Percentiles rank a stretch among this genome's conserved stretches.
Conservation (phyloP, 2,113 vertebrate genomes). For the Erinaceus europaeus region DNA sequence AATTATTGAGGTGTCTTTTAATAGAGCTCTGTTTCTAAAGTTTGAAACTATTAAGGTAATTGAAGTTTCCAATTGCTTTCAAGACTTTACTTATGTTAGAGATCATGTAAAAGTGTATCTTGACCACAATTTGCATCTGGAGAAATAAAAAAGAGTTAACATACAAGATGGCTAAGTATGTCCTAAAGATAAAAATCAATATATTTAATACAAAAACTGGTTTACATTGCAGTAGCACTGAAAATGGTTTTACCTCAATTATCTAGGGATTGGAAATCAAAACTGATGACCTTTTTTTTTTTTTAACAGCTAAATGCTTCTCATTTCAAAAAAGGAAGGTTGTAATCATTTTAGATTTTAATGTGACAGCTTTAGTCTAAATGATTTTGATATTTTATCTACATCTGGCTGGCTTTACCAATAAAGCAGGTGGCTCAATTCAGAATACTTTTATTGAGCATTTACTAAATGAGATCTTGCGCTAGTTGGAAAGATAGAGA, state of each 20-base stretch:
- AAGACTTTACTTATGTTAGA: constrained; percentile 10
- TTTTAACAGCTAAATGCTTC: too few relatives aligned
- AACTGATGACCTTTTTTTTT: background rate
- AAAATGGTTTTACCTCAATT: constrained; percentile 27
- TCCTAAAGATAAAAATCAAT: constrained; percentile 1
- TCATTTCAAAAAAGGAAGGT: constrained; percentile 5
- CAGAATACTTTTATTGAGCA: background rate
- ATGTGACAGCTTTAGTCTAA: constrained; percentile 46
- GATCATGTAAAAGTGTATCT: constrained; percentile 21
- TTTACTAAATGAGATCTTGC: constrained; percentile 15
- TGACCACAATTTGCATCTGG: background rate
- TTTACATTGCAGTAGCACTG: background rate
- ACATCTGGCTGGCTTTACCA: constrained; percentile 1
- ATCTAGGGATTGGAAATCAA: constrained; percentile 29
- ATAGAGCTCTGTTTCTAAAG: constrained; percentile 18
- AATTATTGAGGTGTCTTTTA: background rate
- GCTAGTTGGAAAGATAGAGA: background rate
- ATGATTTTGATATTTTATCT: constrained; percentile 41
- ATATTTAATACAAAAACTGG: background rate
- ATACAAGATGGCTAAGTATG: background rate
- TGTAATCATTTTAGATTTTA: background rate
- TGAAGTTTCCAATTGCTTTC: background rate
- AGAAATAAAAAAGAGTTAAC: background rate
- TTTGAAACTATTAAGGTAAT: constrained; percentile 14
- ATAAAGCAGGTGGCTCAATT: constrained; percentile 37